Evolutionary conservation across 2,888 invertebrate species (phyloP).

Genomic region (Pachliopta kotzebuea): DNA sequence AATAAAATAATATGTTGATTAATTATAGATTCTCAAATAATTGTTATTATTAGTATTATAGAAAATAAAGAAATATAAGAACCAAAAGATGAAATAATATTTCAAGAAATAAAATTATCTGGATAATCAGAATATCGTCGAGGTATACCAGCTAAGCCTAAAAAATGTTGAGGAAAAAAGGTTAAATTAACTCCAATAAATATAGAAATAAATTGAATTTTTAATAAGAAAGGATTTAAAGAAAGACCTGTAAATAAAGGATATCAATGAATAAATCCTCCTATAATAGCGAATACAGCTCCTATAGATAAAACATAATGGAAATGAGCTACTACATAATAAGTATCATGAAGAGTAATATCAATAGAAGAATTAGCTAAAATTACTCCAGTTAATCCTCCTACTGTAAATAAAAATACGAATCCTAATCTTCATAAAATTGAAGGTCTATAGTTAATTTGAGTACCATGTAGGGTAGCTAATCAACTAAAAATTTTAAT

Average conservation of each 20-base stretch:
- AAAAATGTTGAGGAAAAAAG: constrained; percentile 90
- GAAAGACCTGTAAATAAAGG: constrained; percentile 17
- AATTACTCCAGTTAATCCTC: constrained; percentile 81
- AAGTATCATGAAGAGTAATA: constrained; percentile 89
- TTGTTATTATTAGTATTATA: constrained; percentile 80
- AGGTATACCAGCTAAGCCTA: constrained; percentile 48
- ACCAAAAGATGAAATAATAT: constrained; percentile 85
- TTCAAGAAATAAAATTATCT: constrained; percentile 80
- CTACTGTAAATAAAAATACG: constrained; percentile 70
- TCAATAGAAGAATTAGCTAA: constrained; percentile 89
- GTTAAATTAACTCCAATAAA: constrained; percentile 41
- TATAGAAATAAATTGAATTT: constrained; percentile 24
- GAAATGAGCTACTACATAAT: constrained; percentile 89
- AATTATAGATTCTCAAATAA: constrained; percentile 82
- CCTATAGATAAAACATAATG: constrained; percentile 82
- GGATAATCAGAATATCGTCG: constrained; percentile 54
- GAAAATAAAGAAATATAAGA: constrained; percentile 82
- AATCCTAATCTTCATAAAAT: constrained; percentile 87
- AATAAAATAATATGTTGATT: constrained; percentile 75
- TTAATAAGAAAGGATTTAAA: constrained; percentile 13
- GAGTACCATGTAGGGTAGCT: constrained; percentile 84
- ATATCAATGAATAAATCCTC: constrained; percentile 83
- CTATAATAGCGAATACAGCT: constrained; percentile 86
- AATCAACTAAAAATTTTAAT: constrained; percentile 91
- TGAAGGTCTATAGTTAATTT: constrained; percentile 80